These are phyloP conservation scores for Halisarca cf. caerulea DNA, from an alignment of 37 sponge, comb jelly and placozoan genomes.

Conservation along the genomic window DNA sequence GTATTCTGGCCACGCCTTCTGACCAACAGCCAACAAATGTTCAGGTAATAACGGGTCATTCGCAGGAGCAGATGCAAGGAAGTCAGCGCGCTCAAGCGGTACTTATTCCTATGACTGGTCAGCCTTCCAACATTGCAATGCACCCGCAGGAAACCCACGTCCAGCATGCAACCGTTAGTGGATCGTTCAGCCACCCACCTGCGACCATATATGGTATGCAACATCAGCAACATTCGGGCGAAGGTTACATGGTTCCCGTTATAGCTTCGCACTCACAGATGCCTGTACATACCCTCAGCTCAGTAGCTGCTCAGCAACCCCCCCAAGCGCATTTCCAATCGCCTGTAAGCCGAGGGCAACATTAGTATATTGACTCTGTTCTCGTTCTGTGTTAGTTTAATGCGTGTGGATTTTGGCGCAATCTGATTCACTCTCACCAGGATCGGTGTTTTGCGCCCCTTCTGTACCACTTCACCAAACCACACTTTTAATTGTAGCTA, in stretches of 20 bases:
- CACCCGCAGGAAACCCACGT: not conserved
- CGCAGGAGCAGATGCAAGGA: not conserved
- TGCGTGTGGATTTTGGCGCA: too few relatives aligned
- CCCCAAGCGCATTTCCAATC: too few relatives aligned
- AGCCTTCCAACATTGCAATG: not conserved
- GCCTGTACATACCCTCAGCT: too few relatives aligned
- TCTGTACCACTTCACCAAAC: too few relatives aligned
- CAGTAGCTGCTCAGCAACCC: too few relatives aligned
- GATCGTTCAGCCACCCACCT: not conserved
- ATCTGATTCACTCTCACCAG: too few relatives aligned
- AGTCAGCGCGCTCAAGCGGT: not conserved
- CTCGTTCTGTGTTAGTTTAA: too few relatives aligned
- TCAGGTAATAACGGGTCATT: conserved; percentile 10
- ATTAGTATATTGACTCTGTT: too few relatives aligned
- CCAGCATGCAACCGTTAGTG: not conserved
- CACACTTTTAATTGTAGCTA: too few relatives aligned
- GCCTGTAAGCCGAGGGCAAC: too few relatives aligned
- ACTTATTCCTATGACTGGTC: not conserved
- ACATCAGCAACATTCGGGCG: not conserved
- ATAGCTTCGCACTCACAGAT: conserved; percentile 2
- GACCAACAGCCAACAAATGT: not conserved
- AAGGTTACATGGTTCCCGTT: conserved; percentile 26
- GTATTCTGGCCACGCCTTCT: not conserved
- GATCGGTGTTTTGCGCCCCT: too few relatives aligned
- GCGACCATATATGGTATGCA: not conserved